These are phyloP conservation scores for Datnioides undecimradiatus DNA, from an alignment of 2,113 vertebrate species.

Conservation along the genomic window DNA sequence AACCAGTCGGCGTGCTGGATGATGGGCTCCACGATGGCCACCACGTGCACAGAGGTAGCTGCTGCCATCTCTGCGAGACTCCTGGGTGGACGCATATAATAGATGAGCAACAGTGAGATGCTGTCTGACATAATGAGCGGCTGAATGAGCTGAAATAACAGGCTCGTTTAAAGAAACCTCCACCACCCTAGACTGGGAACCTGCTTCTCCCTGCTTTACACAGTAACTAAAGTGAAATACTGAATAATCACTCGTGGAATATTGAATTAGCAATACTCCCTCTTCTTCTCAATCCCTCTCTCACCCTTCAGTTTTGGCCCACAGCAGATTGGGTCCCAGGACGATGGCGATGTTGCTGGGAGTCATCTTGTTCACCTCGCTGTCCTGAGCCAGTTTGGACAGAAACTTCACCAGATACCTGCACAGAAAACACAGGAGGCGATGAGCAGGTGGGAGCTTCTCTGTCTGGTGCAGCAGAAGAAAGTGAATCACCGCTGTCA, in stretches of 20 bases:
- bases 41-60: conserved; percentile 96
- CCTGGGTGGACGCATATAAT: conserved; percentile 49
- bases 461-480: neutral
- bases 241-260: neutral
- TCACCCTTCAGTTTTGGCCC: conserved; percentile 98
- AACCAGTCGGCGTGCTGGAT: conserved; percentile 99
- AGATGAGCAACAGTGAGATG: conserved; percentile 35
- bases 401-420: conserved; percentile 99
- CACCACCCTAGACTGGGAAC: neutral
- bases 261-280: neutral
- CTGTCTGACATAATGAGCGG: neutral
- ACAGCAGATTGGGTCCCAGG: conserved; percentile 96
- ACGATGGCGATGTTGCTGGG: conserved; percentile 98
- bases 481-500: rapidly evolving
- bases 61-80: conserved; percentile 97
- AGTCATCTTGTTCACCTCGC: conserved; percentile 97
- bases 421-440: neutral
- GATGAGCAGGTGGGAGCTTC: neutral
- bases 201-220: neutral
- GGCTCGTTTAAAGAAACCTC: neutral
- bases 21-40: conserved; percentile 95
- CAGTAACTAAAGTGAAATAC: neutral
- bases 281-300: conserved; percentile 39
- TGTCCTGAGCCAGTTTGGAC: conserved; percentile 94
- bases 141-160: conserved; percentile 24